phyloP scores from a whole-genome alignment of 2,888 invertebrate species.

The Mesorhabditis spiculigera region DNA sequence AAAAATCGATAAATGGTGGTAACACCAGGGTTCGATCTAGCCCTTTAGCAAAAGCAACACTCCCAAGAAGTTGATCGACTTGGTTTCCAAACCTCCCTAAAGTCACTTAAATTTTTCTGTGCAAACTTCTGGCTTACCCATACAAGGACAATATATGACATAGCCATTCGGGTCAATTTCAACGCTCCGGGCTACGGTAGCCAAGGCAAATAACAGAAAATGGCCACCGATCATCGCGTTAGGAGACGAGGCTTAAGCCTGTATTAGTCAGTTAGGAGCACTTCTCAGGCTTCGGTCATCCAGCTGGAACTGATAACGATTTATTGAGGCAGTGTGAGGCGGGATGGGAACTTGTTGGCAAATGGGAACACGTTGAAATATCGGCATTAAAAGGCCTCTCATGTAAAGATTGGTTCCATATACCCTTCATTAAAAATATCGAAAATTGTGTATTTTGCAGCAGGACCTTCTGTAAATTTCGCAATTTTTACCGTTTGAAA shows the following conservation, averaged over 20 bases:
- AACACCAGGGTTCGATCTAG: slow-evolving; percentile 85
- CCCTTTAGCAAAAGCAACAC: slow-evolving; percentile 81
- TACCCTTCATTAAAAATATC: too few species aligned
- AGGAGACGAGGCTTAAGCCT: too few species aligned
- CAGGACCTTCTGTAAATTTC: too few species aligned
- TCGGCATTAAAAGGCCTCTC: too few species aligned
- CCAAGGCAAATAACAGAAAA: too few species aligned
- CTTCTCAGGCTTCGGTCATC: not conserved
- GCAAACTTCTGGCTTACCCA: slow-evolving; percentile 74
- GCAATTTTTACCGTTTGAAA: too few species aligned
- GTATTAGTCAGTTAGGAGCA: not conserved
- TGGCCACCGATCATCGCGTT: too few species aligned
- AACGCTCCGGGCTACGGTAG: not conserved
- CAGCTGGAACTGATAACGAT: not conserved
- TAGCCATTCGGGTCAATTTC: slow-evolving; percentile 72
- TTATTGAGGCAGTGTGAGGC: not conserved
- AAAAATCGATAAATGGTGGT: slow-evolving; percentile 76
- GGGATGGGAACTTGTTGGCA: not conserved
- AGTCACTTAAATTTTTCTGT: slow-evolving; percentile 32
- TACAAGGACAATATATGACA: slow-evolving; percentile 89
- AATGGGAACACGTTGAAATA: too few species aligned
- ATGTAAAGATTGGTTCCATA: too few species aligned
- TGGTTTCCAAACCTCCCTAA: slow-evolving; percentile 97
- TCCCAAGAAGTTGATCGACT: slow-evolving; percentile 92
- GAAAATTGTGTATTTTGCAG: too few species aligned